Conservation (phyloP, 2,888 invertebrate species). For the Drosophila subsilvestris region DNA sequence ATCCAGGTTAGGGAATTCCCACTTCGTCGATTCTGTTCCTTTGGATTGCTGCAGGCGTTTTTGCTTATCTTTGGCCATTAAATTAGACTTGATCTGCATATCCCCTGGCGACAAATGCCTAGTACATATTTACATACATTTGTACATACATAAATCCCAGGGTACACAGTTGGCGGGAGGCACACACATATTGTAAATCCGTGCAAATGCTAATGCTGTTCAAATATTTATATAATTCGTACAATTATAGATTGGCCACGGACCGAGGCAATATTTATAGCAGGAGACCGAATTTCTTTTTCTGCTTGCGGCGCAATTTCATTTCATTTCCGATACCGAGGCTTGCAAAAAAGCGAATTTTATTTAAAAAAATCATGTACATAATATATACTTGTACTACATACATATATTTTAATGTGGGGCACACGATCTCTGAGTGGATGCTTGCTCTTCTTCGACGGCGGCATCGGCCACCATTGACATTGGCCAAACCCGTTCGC, state of each 20-base stretch:
- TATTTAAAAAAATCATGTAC: not conserved
- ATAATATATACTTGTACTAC: not conserved
- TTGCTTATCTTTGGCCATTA: constrained; percentile 56
- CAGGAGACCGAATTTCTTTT: constrained; percentile 23
- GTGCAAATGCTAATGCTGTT: constrained; percentile 40
- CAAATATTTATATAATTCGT: constrained; percentile 69
- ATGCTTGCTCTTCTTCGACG: constrained; percentile 17
- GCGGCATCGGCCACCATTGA: constrained; percentile 40
- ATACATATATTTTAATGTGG: constrained; percentile 25
- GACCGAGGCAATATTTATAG: constrained; percentile 62
- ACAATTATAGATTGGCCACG: constrained; percentile 60
- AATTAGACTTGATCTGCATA: constrained; percentile 62
- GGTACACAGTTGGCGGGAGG: constrained; percentile 8
- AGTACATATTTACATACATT: not conserved
- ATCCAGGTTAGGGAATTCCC: constrained; percentile 1
- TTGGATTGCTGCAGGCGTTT: not conserved
- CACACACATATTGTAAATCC: constrained; percentile 15
- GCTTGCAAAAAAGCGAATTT: constrained; percentile 39
- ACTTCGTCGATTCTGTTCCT: not conserved
- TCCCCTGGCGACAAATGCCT: constrained; percentile 26
- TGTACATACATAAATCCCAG: constrained; percentile 11
- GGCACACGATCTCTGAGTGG: constrained; percentile 22
- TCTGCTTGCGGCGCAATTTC: constrained; percentile 57
- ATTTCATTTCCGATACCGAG: constrained; percentile 56
- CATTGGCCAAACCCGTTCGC: constrained; percentile 19